Evolutionary conservation across 2,113 vertebrate genomes (phyloP), one percentile per base, ranked within the genome.

Genomic region (Ictalurus punctatus): DNA sequence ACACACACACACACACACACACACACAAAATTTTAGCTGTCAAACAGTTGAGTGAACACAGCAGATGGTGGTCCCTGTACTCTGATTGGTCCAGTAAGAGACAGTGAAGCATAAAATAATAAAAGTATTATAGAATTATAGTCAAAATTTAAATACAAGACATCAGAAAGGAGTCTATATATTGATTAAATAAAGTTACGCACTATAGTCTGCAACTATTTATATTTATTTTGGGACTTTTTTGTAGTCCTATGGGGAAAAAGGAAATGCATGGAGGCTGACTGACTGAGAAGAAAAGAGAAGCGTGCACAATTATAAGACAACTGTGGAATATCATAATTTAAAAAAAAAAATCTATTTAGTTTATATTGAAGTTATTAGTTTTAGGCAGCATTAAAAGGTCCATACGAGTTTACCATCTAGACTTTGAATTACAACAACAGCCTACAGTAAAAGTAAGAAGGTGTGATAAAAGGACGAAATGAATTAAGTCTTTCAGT

Each of bases 31-130:
- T 56, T 44, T 83, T 56, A 65, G 12, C 87, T 88, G 82, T 84
- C 87, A 54, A 54, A 84, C 67, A 88, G 54, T 34, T 84, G 82
- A 84, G 58, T 84, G 58, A 88, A 78, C 87, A 65, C 44, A 78
- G 71, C 82, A 88, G 69, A 88, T 88, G 71, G 71, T 58, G 61
- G 40, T 84, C 87, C 87, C 56, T 84, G n/a, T 84, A 61, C 40
- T n/a, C 71, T 76, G 87, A 83, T 71, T 88, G 87, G 82, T 74
- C 61, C 82, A 88, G 82, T 78, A 88, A 84, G 58, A 88, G 71
- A 78, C 56, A 58, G 37, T 63, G 81, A 74, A 83, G 80, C 87
- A 44, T 84, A 71, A 88, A 84, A 63, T 73, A 88, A 88, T 84
- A 59, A 74, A 88, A 52, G 27, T 44, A 63, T 76, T 48, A 69